A percentile compares a stretch with the other conserved stretches of the same genome.
These are phyloP conservation scores for Artibeus jamaicensis DNA, from an alignment of 2,797 vertebrate genomes.

Conservation along the genomic window DNA sequence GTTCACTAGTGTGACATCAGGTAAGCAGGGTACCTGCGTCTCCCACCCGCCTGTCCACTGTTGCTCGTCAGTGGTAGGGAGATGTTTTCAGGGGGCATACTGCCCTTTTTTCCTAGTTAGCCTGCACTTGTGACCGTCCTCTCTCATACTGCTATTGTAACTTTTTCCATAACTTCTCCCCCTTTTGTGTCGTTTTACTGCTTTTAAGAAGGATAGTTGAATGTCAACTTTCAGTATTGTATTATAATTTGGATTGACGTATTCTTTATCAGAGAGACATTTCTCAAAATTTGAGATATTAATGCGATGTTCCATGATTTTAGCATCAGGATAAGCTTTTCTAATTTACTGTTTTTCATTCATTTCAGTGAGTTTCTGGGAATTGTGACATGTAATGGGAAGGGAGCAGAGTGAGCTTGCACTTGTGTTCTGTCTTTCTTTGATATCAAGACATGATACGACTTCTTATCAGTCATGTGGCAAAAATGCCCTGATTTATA, in stretches of 20 bases:
- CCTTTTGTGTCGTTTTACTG: neutral
- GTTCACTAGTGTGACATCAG: neutral
- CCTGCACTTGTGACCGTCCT: neutral
- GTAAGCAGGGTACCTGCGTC: neutral
- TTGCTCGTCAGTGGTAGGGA: neutral
- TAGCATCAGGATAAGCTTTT: neutral
- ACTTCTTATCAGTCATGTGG: neutral
- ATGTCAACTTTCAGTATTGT: neutral
- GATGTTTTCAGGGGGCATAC: neutral
- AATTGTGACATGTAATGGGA: neutral
- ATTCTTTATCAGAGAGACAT: neutral
- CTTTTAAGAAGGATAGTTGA: neutral
- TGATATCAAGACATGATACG: neutral
- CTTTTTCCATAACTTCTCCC: neutral
- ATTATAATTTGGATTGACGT: neutral
- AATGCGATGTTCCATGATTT: neutral
- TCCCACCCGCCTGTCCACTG: neutral
- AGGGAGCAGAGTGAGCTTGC: neutral
- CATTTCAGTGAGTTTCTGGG: neutral
- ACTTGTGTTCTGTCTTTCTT: neutral
- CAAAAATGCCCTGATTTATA: neutral
- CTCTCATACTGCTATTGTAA: neutral
- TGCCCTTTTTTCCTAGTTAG: neutral
- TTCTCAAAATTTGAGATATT: slow-evolving; percentile 11
- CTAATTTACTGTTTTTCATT: neutral